Evolutionary conservation across 1,140 invertebrate genomes (phyloP).

Genomic region (Macrotrachela quadricornifera): DNA sequence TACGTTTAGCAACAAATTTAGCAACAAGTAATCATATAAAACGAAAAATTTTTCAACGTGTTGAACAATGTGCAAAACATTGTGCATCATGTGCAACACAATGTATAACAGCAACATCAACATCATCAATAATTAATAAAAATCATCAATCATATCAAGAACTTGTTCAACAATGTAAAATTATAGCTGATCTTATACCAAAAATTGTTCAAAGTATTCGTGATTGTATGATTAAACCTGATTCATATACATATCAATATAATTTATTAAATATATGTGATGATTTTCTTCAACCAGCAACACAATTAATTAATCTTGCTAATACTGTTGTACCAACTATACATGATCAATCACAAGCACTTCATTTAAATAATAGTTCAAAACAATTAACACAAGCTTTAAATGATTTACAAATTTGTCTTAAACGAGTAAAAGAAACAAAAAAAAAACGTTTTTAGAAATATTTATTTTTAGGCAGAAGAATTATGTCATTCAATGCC

Average conservation of each 20-base stretch:
- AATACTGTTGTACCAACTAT: conserved; percentile 64
- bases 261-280: conserved; percentile 65
- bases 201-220: conserved; percentile 57
- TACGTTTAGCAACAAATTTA: conserved; percentile 22
- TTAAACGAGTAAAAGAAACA: conserved; percentile 32
- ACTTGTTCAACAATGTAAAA: conserved; percentile 49
- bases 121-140: conserved; percentile 46
- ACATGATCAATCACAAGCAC: conserved; percentile 49
- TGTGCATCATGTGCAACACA: conserved; percentile 70
- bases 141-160: conserved; percentile 48
- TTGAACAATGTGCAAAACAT: conserved; percentile 45
- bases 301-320: conserved; percentile 45
- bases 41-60: background rate
- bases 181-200: conserved; percentile 55
- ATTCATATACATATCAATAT: conserved; percentile 50
- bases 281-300: conserved; percentile 45
- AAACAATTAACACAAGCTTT: conserved; percentile 52
- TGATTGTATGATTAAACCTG: conserved; percentile 44
- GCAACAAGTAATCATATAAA: background rate
- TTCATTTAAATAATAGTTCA: conserved; percentile 46
- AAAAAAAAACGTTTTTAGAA: conserved; percentile 7
- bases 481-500: conserved; percentile 51
- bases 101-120: conserved; percentile 41
- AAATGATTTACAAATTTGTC: conserved; percentile 52
- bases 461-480: conserved; percentile 36